phyloP scores from a whole-genome alignment of 92 coral and sea anemone species.

The Epizoanthus ramosus region DNA sequence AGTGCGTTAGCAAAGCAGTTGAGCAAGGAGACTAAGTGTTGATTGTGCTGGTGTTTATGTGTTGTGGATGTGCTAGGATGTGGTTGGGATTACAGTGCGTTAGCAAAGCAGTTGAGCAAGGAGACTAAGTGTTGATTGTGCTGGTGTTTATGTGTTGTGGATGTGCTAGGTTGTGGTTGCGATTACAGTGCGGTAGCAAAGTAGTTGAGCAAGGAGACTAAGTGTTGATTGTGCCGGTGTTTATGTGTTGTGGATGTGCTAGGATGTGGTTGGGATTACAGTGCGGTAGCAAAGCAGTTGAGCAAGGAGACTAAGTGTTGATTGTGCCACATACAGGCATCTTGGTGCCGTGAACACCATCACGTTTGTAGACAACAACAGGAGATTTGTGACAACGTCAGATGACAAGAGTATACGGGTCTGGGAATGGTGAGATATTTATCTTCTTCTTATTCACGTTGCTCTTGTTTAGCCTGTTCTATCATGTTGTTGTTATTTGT shows the following conservation, averaged over 20 bases:
- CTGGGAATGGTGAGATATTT: slow-evolving; percentile 94
- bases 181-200: background rate
- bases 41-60: background rate
- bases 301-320: background rate
- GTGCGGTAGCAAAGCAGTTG: background rate
- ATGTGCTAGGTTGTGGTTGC: no score
- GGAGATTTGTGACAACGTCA: slow-evolving; percentile 95
- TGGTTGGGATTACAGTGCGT: background rate
- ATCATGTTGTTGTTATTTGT: background rate
- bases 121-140: background rate
- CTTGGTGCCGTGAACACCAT: slow-evolving; percentile 97
- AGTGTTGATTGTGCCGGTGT: background rate
- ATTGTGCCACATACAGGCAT: slow-evolving; percentile 66
- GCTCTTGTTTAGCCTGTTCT: background rate
- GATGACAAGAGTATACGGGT: slow-evolving; percentile 96
- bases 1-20: background rate
- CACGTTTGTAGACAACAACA: slow-evolving; percentile 96
- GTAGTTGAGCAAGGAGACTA: background rate
- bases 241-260: no score
- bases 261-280: no score
- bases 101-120: background rate
- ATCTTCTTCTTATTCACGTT: background rate
- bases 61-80: no score
- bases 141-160: no score
- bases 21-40: background rate